Evolutionary conservation across 2,113 vertebrate species (phyloP), one percentile per base, ranked within the genome.

Genomic region (Rhynchomys soricoides): DNA sequence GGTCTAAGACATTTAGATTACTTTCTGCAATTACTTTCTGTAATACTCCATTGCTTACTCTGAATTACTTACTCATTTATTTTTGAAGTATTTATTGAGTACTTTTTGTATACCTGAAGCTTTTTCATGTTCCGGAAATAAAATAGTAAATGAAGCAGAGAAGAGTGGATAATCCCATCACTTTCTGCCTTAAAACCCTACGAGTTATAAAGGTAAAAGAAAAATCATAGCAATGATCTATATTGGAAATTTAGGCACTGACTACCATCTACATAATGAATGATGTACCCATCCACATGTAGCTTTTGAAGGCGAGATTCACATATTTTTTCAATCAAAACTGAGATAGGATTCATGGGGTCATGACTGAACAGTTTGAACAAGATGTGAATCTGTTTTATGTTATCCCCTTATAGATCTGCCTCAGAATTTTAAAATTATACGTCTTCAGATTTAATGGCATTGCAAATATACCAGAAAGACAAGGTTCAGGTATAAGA

Each of bases 1-100:
- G 43, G 34, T 83, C 59, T 77, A 37, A 93, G n/a, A 26, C 48
- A 37, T 79, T 50, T 77, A 89, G 19, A 37, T 86, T 89, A 78
- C 11, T 71, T 93, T 92, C 68, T 85, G 5, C 89, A 50, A 86
- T 93, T 89, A 78, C 11, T 71, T 93, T 92, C 68, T 85, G 5
- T 93, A 50, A 86, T 93, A 85, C 13, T 77, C 4, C 7, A 59
- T 78, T 78, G 29, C 16, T 78, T 8, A 79, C 31, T 77, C 13
- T 12, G 43, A 59, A 50, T 71, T 40, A 31, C 26, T 89, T 52
- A 55, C 37, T 87, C 50, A 73, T 48, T 75, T 83, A 75, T 59
- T 89, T 52, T 22, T 40, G 17, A 74, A 74, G 37, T 82, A 89
- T 83, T 83, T 40, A 29, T 55, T 43, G 24, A 62, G 37, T 83